Evolutionary conservation across 1,140 invertebrate genomes (phyloP), one percentile per base, ranked within the genome.

Genomic region (Meloidogyne chitwoodi): DNA sequence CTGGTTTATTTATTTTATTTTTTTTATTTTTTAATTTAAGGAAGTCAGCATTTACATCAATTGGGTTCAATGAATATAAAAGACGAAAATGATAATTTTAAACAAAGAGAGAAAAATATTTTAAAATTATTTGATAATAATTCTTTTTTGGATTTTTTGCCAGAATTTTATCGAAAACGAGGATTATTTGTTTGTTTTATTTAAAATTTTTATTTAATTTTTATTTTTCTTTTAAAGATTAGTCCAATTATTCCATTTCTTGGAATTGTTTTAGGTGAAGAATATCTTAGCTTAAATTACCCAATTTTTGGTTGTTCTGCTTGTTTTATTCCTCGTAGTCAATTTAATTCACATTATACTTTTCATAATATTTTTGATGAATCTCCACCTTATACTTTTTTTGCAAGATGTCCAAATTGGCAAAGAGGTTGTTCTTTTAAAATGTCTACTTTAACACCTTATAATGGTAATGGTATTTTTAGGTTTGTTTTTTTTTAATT

Each of bases 331-430:
- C 62, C 29, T n/a, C 65, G 65, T 67, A 67, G 65, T 22, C 71
- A 73, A 19, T 73, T 27, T 31, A 27, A 14, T n/a, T 61, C 16
- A 0, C 71, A 73, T n/a, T 73, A 64, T 22, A 12, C 24, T 16
- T 61, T 10, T 29, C 71, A 73, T 27, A 63, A 63, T 61, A 24
- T 64, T 22, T 22, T 56, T n/a, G 70, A 72, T 31, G 70, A 48
- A 29, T 24, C 27, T 29, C 22, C 56, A 8, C 48, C 48, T 56
- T 56, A 56, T 6, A 56, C 5, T 5, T 73, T 63, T 63, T 29
- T 73, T 73, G 71, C 48, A 22, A 61, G 71, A 19, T 73, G 71
- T 64, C 71, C 71, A 27, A 73, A 73, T 56, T 41, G 38, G 6
- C 56, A 63, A 3, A 63, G 64, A 10, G 71, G 71, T 1, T 73